A percentile compares a stretch with the other conserved stretches of the same genome.
These are phyloP conservation scores for Bellardia bayeri DNA, from an alignment of 2,888 invertebrate genomes.

Conservation along the genomic window DNA sequence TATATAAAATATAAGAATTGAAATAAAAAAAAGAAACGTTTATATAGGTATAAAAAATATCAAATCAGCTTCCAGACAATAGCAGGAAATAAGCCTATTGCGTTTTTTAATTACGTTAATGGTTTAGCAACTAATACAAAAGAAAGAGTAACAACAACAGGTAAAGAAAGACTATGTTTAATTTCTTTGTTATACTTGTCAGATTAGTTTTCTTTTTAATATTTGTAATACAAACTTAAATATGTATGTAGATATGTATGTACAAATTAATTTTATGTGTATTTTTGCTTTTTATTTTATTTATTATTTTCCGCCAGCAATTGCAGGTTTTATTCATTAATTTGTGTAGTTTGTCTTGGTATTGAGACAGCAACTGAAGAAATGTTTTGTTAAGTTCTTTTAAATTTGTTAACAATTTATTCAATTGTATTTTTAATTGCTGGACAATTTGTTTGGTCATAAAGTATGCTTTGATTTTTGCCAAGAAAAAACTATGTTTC, in stretches of 20 bases:
- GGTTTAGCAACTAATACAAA: slow-evolving; percentile 43
- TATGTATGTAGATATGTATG: not conserved
- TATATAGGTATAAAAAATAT: not conserved
- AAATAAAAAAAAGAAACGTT: not conserved
- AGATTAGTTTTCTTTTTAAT: slow-evolving; percentile 24
- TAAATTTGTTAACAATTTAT: not conserved
- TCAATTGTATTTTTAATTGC: slow-evolving; percentile 12
- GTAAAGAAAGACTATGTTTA: slow-evolving; percentile 19
- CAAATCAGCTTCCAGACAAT: slow-evolving; percentile 59
- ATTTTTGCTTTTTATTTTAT: too few species aligned
- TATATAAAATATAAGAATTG: not conserved
- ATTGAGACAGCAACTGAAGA: too few species aligned
- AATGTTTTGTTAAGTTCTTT: not conserved
- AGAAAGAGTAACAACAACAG: slow-evolving; percentile 17
- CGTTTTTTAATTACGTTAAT: slow-evolving; percentile 70
- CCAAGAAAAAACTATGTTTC: too few species aligned
- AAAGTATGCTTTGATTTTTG: too few species aligned
- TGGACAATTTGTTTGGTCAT: not conserved
- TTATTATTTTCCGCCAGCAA: slow-evolving; percentile 20
- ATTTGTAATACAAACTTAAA: slow-evolving; percentile 27
- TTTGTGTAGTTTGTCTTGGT: not conserved
- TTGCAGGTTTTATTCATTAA: slow-evolving; percentile 5
- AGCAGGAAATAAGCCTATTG: slow-evolving; percentile 63
- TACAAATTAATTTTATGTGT: slow-evolving; percentile 43
- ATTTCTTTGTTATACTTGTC: slow-evolving; percentile 8